Conservation (phyloP, 2,113 vertebrate species). For the Eupsittula cactorum region DNA sequence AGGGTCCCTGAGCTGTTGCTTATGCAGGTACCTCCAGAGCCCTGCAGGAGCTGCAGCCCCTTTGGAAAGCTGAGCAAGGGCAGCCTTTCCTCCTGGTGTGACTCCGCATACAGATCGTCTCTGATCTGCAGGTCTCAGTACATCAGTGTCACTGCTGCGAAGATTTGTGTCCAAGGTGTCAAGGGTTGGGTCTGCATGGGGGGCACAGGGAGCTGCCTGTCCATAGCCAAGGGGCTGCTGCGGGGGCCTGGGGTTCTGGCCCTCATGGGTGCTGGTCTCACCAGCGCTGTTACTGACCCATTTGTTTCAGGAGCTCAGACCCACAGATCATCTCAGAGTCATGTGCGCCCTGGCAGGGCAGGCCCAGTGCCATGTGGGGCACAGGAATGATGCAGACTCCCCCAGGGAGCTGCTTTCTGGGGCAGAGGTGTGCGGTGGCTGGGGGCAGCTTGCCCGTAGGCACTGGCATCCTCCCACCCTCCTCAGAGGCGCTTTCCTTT, state of each 20-base stretch:
- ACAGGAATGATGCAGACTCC: background rate
- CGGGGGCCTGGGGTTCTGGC: background rate
- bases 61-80: background rate
- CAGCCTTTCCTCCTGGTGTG: background rate
- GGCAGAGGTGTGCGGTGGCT: background rate
- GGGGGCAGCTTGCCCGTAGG: rapidly evolving
- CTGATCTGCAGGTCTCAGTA: background rate
- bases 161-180: background rate
- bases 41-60: background rate
- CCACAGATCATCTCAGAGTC: background rate
- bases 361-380: background rate
- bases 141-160: background rate
- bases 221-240: background rate
- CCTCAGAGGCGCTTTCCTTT: background rate
- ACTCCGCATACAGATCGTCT: background rate
- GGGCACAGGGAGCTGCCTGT: background rate
- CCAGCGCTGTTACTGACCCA: rapidly evolving
- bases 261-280: rapidly evolving
- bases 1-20: background rate
- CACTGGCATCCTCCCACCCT: rapidly evolving
- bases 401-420: rapidly evolving
- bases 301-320: background rate
- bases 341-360: rapidly evolving
- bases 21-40: background rate
- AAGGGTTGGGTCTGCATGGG: rapidly evolving